Evolutionary conservation across 1,140 invertebrate genomes (phyloP), one percentile per base, ranked within the genome.

Genomic region (Platorchestia sp.): DNA sequence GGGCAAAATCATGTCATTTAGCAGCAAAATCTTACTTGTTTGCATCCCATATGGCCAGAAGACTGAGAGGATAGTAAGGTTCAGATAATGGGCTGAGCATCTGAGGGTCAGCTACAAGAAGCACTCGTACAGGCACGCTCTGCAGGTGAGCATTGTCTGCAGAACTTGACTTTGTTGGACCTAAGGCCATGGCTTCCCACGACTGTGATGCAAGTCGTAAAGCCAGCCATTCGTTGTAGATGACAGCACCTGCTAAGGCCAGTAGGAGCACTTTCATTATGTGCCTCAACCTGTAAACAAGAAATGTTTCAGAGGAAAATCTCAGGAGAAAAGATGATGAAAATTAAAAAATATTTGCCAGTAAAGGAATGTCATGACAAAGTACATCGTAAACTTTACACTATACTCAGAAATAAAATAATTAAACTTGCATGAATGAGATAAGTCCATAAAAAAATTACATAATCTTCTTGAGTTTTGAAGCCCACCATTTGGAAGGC

Each of bases 41-140:
- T 44, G 91, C 91, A 93, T 93, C 91, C 91, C 91, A 93, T 3
- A 93, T n/a, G 19, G 91, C 91, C 7, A 93, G 47, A 7, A 93
- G 44, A 47, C 91, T 93, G 45, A 93, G 91, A 93, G 91, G 91
- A 45, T 45, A 93, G 91, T 93, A 93, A 7, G 91, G 91, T 45
- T 93, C 91, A 47, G 91, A 93, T 6, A 93, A 10, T 93, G 91
- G 7, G 40, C 91, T 93, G 91, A 93, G 91, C 45, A 93, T 93
- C 36, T 93, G 91, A 93, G 91, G 91, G 44, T 93, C 91, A 93
- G 91, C 91, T 14, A 93, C 91, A 93, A 93, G 91, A 10, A 93
- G 91, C 44, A 93, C 91, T 44, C 91, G 91, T 0, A 45, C 91
- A 47, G 91, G 10, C n/a, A 89, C 87, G 36, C 87, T 44, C 27